Base-by-base conservation (phyloP, 2,888 invertebrate genomes). In the Machimus rusticus region DNA sequence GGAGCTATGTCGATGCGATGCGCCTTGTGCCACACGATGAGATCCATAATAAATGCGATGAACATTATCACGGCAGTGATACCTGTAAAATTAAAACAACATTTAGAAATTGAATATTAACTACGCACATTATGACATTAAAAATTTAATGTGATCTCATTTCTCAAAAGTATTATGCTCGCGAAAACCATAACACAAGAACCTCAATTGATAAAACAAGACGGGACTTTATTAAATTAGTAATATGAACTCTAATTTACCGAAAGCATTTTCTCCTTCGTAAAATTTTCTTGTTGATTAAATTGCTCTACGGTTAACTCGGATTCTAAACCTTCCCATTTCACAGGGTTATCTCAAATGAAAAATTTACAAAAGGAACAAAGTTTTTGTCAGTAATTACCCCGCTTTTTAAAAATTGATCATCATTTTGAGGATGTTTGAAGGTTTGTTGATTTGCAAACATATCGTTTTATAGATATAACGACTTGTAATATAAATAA, bases 11-110 rank as follows among this genome's bases (percentile, higher is more conserved):
- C 95, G 90, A 98, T 97, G 91, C 96, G 96, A 87, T 96, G 96
- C 74, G 98, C 97, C 92, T 97, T 97, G 91, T 96, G 96, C 97
- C 97, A 98, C 39, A 98, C 98, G 84, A 97, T 94, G 90, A 97
- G 92, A 93, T 98, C 98, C 93, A 98, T 97, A 89, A 98, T 94
- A 92, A 98, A 98, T 88, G 98, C 98, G 87, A 97, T 94, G 91
- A 97, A 94, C 94, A 98, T 95, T 89, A 98, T 95, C 39, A 95
- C 95, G 84, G 97, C 96, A 0, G 98, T 98, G 87, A 97, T 96
- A 90, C 98, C 98, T 98, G 93, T 0, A 92, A 92, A 87, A 34
- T 88, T 84, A 89, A 88, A 89, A 89, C 8, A 14, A 76, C 9
- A 23, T 66, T 66, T 1, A n/a, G 4, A 51, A 51, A 66, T 66